phyloP scores from a whole-genome alignment of 2,113 vertebrate species.

The Halcyon malimbica region DNA sequence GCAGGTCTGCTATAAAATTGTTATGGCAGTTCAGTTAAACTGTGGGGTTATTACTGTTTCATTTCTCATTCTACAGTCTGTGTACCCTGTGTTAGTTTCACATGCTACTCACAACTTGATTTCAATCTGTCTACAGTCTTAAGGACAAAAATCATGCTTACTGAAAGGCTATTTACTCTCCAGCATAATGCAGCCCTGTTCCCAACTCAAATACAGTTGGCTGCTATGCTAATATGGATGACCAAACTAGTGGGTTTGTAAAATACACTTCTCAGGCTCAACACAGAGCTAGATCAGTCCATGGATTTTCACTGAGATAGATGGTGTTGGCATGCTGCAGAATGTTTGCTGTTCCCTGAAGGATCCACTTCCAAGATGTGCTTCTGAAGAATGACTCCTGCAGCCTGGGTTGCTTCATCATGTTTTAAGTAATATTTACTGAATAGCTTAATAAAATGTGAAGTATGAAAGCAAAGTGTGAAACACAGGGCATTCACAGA shows the following conservation, averaged over 20 bases:
- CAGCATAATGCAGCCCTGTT: not conserved
- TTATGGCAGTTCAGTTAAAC: not conserved
- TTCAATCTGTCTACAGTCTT: not conserved
- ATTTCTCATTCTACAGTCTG: not conserved
- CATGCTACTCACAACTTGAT: not conserved
- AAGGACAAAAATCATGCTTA: not conserved
- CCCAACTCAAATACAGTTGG: not conserved
- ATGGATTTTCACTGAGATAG: not conserved
- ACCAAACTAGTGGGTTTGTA: not conserved
- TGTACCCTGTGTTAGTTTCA: not conserved
- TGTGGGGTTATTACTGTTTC: not conserved
- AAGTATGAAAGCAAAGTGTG: not conserved
- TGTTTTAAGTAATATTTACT: not conserved
- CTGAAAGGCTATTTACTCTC: not conserved
- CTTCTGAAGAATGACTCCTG: not conserved
- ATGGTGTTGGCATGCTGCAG: not conserved
- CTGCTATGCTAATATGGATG: not conserved
- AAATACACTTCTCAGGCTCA: not conserved
- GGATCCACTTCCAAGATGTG: not conserved
- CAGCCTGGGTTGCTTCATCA: not conserved
- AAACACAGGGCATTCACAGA: not conserved
- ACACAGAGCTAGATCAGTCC: not conserved
- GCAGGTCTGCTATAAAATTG: not conserved
- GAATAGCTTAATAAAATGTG: not conserved
- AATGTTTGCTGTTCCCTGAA: not conserved